These are phyloP conservation scores for Sparidentex hasta DNA, from an alignment of 2,797 vertebrate species.

Conservation along the genomic window DNA sequence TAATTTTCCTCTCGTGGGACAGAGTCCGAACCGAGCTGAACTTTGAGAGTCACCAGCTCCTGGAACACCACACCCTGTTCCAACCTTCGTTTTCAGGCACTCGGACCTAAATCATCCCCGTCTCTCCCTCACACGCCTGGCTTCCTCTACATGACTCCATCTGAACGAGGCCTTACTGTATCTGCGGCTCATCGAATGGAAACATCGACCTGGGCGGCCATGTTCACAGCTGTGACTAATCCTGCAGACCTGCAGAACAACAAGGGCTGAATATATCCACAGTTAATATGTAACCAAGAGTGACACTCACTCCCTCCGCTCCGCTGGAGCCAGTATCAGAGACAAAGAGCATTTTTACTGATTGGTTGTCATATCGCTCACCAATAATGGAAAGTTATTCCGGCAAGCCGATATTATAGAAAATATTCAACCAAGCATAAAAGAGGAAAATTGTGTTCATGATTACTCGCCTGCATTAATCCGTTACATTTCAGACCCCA, in stretches of 20 bases:
- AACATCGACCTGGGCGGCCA: slow-evolving; percentile 25
- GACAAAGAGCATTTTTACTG: slow-evolving; percentile 37
- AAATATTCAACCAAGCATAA: slow-evolving; percentile 47
- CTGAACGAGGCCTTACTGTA: slow-evolving; percentile 6
- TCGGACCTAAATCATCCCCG: slow-evolving; percentile 21
- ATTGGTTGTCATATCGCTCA: slow-evolving; percentile 37
- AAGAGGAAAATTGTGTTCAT: slow-evolving; percentile 36
- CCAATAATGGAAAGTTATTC: slow-evolving; percentile 48
- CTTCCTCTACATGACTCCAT: slow-evolving; percentile 8
- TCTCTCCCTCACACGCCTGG: neutral
- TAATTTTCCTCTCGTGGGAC: slow-evolving; percentile 21
- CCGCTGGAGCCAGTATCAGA: slow-evolving; percentile 34
- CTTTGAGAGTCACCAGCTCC: slow-evolving; percentile 18
- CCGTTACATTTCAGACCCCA: slow-evolving; percentile 28
- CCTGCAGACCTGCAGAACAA: slow-evolving; percentile 47
- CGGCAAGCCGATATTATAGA: slow-evolving; percentile 23
- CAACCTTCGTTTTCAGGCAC: slow-evolving; percentile 14
- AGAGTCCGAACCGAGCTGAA: slow-evolving; percentile 28
- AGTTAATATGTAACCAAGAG: slow-evolving; percentile 63
- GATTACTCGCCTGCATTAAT: slow-evolving; percentile 30
- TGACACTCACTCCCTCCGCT: slow-evolving; percentile 31
- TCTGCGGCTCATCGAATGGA: slow-evolving; percentile 35
- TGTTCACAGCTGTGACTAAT: slow-evolving; percentile 61
- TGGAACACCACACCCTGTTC: slow-evolving; percentile 21
- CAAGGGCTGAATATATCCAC: slow-evolving; percentile 20